Conservation (phyloP, 2,888 invertebrate genomes). For the Drosophila barbarae region DNA sequence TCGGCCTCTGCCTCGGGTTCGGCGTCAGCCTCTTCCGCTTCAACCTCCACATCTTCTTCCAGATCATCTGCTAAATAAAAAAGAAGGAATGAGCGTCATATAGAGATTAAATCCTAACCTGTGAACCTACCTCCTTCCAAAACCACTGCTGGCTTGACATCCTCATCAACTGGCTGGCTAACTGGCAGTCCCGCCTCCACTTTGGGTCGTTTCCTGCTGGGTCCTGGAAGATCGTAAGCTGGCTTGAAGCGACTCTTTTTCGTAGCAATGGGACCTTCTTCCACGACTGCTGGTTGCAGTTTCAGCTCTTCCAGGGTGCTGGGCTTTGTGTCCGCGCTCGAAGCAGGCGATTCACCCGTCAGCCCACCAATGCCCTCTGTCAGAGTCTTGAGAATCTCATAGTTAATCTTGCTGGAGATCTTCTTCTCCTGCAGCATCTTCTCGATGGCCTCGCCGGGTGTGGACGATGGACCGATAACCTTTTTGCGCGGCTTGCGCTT, state of each 20-base stretch:
- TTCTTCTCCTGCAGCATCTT: constrained; percentile 97
- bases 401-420: constrained; percentile 98
- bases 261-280: constrained; percentile 57
- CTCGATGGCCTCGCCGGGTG: constrained; percentile 94
- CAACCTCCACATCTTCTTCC: constrained; percentile 72
- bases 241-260: constrained; percentile 63
- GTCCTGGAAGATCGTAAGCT: constrained; percentile 68
- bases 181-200: constrained; percentile 72
- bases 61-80: constrained; percentile 65
- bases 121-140: constrained; percentile 65
- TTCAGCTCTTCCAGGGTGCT: constrained; percentile 46
- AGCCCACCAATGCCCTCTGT: constrained; percentile 64
- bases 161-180: constrained; percentile 52
- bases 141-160: constrained; percentile 54
- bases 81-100: neutral
- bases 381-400: constrained; percentile 94
- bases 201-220: constrained; percentile 70
- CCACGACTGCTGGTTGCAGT: constrained; percentile 59
- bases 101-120: neutral
- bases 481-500: constrained; percentile 85
- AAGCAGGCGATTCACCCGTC: constrained; percentile 30
- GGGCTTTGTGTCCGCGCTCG: constrained; percentile 37
- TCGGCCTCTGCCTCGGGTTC: constrained; percentile 79
- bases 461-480: constrained; percentile 84
- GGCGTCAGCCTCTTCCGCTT: constrained; percentile 79